These are phyloP conservation scores for Lamellibrachia luymesi DNA, from an alignment of 1,140 invertebrate species.

Conservation along the genomic window DNA sequence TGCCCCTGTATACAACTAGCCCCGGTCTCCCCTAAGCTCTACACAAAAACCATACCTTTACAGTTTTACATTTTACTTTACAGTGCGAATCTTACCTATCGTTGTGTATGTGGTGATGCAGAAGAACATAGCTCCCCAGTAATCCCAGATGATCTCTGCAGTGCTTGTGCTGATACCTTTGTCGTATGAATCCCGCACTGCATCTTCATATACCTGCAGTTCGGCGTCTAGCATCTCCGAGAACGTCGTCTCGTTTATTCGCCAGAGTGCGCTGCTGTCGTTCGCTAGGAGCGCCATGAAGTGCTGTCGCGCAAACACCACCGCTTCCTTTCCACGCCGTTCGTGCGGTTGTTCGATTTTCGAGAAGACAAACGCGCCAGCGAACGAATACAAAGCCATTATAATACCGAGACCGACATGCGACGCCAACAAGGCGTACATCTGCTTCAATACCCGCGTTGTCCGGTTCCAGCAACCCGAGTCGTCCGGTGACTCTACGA, in stretches of 20 bases:
- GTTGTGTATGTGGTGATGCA: conserved; percentile 89
- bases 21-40: no score
- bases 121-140: conserved; percentile 88
- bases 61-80: no score
- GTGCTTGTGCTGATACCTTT: conserved; percentile 77
- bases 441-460: background rate
- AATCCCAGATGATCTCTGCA: conserved; percentile 77
- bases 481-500: background rate
- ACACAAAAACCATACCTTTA: no score
- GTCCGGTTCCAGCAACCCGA: background rate
- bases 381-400: background rate
- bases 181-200: conserved; percentile 79
- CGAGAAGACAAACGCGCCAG: conserved; percentile 2
- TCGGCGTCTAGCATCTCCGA: background rate
- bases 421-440: background rate
- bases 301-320: background rate
- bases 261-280: background rate
- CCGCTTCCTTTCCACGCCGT: background rate
- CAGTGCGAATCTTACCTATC: conserved; percentile 65
- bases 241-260: background rate
- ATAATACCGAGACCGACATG: background rate
- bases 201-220: conserved; percentile 81
- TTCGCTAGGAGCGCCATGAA: background rate
- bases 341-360: conserved; percentile 11
- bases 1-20: no score